Conservation (phyloP, 2,888 invertebrate species). For the Agrochola litura region DNA sequence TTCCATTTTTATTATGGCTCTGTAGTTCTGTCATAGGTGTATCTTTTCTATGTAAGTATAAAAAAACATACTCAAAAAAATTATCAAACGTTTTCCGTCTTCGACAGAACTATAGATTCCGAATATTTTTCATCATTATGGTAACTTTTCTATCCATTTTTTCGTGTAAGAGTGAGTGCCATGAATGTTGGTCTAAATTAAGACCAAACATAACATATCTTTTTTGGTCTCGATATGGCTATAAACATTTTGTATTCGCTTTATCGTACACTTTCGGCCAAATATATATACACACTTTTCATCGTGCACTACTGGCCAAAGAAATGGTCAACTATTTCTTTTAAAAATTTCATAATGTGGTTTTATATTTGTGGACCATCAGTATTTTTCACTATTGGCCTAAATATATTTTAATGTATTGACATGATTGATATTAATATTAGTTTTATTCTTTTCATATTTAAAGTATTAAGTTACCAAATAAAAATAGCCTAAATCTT, state of each 20-base stretch:
- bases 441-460: constrained; percentile 47
- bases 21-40: constrained; percentile 24
- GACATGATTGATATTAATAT: constrained; percentile 62
- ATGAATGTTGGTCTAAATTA: constrained; percentile 51
- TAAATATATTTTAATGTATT: constrained; percentile 55
- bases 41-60: neutral
- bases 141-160: constrained; percentile 28
- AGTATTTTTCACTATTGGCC: constrained; percentile 62
- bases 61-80: neutral
- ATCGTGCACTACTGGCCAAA: constrained; percentile 50
- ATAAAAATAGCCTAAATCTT: constrained; percentile 61
- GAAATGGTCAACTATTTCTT: constrained; percentile 34
- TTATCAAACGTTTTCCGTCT: neutral
- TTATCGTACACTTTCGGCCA: constrained; percentile 57
- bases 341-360: neutral
- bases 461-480: constrained; percentile 66
- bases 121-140: constrained; percentile 18
- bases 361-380: constrained; percentile 46
- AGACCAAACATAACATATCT: constrained; percentile 61
- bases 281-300: constrained; percentile 43
- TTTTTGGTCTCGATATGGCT: constrained; percentile 48
- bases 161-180: constrained; percentile 59
- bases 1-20: constrained; percentile 31
- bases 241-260: constrained; percentile 62
- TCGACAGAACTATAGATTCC: constrained; percentile 24